Conservation (phyloP, 2,113 vertebrate genomes). For the Sceloporus undulatus region DNA sequence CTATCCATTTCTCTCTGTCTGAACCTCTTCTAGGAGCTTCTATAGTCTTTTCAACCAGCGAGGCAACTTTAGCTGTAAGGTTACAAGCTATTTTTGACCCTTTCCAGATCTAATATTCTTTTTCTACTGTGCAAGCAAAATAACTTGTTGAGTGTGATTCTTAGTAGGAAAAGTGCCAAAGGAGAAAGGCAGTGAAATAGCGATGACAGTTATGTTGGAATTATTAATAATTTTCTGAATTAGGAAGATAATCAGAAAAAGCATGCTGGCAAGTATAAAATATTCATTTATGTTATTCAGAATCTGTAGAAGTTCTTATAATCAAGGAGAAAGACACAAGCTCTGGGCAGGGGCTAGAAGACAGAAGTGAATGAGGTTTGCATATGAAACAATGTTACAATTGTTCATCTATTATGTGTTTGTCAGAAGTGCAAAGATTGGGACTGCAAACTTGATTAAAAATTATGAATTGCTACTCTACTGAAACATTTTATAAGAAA, state of each 20-base stretch:
- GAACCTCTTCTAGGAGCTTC: background rate
- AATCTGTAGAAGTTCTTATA: constrained; percentile 12
- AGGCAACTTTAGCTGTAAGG: too few species aligned
- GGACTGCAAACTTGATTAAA: constrained; percentile 19
- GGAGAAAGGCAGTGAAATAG: background rate
- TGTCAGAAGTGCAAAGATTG: constrained; percentile 17
- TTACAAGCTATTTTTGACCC: too few species aligned
- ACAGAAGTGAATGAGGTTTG: background rate
- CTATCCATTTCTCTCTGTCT: background rate
- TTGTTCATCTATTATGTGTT: constrained; percentile 11
- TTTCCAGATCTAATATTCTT: too few species aligned
- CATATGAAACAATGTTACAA: background rate
- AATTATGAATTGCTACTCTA: constrained; percentile 7
- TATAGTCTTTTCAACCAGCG: too few species aligned
- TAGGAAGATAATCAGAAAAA: constrained; percentile 16
- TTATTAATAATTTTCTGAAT: constrained; percentile 8
- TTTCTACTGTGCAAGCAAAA: too few species aligned
- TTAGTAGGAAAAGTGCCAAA: background rate
- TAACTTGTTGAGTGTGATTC: too few species aligned
- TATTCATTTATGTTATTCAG: background rate
- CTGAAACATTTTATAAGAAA: constrained; percentile 23
- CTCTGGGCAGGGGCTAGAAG: background rate
- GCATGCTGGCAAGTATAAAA: constrained; percentile 6
- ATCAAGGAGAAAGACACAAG: background rate
- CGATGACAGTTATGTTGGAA: background rate